Percentiles rank a stretch among this genome's conserved stretches.
phyloP scores from a whole-genome alignment of 2,888 invertebrate species.

The Drosophila anomelani region DNA sequence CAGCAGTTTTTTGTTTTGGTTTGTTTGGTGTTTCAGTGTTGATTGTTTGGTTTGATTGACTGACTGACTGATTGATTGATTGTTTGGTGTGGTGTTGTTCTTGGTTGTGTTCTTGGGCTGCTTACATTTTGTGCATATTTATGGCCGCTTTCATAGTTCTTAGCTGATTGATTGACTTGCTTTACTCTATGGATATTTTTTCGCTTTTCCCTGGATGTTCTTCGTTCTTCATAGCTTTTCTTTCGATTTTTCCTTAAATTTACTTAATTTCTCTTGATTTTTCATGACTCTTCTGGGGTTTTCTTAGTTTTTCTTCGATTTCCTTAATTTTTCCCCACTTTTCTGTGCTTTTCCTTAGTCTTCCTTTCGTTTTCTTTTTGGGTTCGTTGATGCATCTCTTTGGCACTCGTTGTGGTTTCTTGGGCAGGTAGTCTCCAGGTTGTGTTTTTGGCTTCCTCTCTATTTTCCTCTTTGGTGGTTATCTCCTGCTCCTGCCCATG shows the following conservation, averaged over 20 bases:
- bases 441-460: conserved; percentile 3
- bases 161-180: conserved; percentile 10
- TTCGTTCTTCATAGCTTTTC: not conserved
- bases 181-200: conserved; percentile 24
- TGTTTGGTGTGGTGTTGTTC: conserved; percentile 59
- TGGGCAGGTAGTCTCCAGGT: conserved; percentile 17
- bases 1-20: conserved; percentile 21
- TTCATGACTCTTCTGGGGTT: not conserved
- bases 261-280: not conserved
- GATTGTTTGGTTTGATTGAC: conserved; percentile 55
- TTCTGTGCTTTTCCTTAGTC: not conserved
- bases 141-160: conserved; percentile 60
- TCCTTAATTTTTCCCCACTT: conserved; percentile 3
- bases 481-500: conserved; percentile 11
- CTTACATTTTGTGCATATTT: conserved; percentile 72
- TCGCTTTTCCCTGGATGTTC: conserved; percentile 17
- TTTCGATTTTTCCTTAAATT: not conserved
- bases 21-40: conserved; percentile 44
- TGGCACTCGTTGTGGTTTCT: conserved; percentile 34
- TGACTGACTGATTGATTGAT: conserved; percentile 56
- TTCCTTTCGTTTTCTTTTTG: conserved; percentile 33
- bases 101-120: conserved; percentile 54
- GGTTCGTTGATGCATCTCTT: conserved; percentile 46
- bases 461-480: conserved; percentile 9
- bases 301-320: not conserved